These are phyloP conservation scores for Falco novaeseelandiae DNA, from an alignment of 2,797 vertebrate genomes.

Conservation along the genomic window DNA sequence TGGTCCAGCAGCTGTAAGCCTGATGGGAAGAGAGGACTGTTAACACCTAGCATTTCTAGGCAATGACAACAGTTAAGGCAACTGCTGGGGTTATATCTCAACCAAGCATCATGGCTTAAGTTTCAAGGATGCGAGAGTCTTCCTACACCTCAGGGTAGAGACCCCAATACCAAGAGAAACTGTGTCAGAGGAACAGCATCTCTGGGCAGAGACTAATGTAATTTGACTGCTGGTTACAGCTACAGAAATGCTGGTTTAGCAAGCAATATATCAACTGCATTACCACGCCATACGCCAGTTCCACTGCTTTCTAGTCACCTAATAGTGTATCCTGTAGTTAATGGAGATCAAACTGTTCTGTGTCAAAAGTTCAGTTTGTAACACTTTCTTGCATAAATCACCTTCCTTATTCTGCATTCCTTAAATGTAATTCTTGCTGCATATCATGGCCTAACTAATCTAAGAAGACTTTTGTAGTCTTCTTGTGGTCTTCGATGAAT, in stretches of 20 bases:
- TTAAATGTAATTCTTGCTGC: neutral
- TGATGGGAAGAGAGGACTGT: neutral
- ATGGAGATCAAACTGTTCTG: neutral
- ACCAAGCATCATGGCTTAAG: neutral
- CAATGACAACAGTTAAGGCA: neutral
- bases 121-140: neutral
- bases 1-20: neutral
- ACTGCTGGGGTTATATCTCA: accelerated
- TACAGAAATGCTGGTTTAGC: neutral
- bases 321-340: neutral
- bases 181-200: neutral
- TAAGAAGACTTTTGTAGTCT: neutral
- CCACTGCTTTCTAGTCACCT: neutral
- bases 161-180: accelerated
- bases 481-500: neutral
- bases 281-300: neutral
- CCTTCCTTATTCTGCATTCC: neutral
- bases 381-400: neutral
- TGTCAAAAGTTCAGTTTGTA: neutral
- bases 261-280: neutral
- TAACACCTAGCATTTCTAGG: accelerated
- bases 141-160: neutral
- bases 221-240: neutral
- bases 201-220: neutral
- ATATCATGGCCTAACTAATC: neutral